Evolutionary conservation across 2,888 invertebrate genomes (phyloP).

Genomic region (Mantis religiosa): DNA sequence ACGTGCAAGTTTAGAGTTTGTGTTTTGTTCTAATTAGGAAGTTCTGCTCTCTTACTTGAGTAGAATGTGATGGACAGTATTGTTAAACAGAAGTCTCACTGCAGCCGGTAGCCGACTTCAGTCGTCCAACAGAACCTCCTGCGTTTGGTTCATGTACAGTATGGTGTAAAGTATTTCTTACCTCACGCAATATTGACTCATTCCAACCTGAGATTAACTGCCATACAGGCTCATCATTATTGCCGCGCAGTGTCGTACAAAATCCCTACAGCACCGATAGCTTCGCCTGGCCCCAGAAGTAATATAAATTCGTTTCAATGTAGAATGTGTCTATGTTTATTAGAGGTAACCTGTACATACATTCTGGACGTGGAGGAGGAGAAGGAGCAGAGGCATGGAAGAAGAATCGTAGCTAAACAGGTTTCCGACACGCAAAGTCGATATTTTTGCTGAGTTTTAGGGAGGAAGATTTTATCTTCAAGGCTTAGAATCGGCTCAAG

Average conservation of each 20-base stretch:
- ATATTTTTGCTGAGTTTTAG: constrained; percentile 18
- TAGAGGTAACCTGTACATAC: constrained; percentile 4
- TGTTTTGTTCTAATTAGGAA: background rate
- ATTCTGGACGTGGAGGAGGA: background rate
- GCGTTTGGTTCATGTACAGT: background rate
- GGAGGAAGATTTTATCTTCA: background rate
- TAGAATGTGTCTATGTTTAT: constrained; percentile 1
- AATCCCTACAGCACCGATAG: background rate
- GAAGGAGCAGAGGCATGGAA: background rate
- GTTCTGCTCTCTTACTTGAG: background rate
- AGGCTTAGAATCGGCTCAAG: background rate
- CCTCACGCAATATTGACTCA: background rate
- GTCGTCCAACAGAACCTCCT: background rate
- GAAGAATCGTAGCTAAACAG: background rate
- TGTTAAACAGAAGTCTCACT: background rate
- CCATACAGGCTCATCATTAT: background rate
- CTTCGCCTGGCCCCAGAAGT: background rate
- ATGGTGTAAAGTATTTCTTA: background rate
- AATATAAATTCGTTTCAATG: background rate
- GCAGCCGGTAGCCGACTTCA: background rate
- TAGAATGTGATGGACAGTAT: background rate
- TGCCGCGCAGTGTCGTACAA: background rate
- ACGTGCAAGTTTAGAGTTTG: no score
- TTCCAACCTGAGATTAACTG: background rate
- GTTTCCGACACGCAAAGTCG: constrained; percentile 17